Evolutionary conservation across 2,888 invertebrate species (phyloP).

Genomic region (Himalopsyche tibetana): DNA sequence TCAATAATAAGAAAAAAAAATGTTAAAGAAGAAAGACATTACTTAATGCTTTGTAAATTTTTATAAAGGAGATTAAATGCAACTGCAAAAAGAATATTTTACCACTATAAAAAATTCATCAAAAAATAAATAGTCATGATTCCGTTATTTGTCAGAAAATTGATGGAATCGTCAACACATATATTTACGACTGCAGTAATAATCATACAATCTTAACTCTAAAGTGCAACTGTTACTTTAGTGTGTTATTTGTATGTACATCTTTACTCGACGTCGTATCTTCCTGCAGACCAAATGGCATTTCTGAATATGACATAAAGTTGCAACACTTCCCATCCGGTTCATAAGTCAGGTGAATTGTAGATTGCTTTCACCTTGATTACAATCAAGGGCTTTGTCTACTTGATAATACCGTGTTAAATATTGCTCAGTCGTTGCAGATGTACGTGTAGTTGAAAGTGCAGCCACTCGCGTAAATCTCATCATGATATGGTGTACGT

Average conservation of each 20-base stretch:
- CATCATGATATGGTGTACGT: background rate
- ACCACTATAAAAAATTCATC: too few relatives aligned
- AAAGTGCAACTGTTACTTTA: background rate
- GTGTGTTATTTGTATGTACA: background rate
- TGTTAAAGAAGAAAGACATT: too few relatives aligned
- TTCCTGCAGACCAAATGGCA: conserved; percentile 47
- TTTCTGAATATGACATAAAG: conserved; percentile 50
- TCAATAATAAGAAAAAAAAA: too few relatives aligned
- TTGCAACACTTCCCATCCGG: background rate
- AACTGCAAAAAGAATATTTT: too few relatives aligned
- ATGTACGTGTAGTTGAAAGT: background rate
- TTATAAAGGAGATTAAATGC: too few relatives aligned
- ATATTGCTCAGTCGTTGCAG: conserved; percentile 28
- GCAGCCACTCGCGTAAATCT: background rate
- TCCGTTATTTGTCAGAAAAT: too few relatives aligned
- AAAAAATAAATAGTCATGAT: too few relatives aligned
- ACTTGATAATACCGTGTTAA: conserved; percentile 35
- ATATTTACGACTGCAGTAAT: background rate
- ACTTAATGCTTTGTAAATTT: too few relatives aligned
- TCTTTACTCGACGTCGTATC: background rate
- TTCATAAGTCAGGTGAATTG: conserved; percentile 39
- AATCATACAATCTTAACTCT: background rate
- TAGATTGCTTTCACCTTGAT: conserved; percentile 53
- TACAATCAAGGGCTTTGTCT: conserved; percentile 49
- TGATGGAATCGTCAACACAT: background rate